Evolutionary conservation across 2,888 invertebrate genomes (phyloP), one percentile per base, ranked within the genome.

Genomic region (Branchellion lobata): DNA sequence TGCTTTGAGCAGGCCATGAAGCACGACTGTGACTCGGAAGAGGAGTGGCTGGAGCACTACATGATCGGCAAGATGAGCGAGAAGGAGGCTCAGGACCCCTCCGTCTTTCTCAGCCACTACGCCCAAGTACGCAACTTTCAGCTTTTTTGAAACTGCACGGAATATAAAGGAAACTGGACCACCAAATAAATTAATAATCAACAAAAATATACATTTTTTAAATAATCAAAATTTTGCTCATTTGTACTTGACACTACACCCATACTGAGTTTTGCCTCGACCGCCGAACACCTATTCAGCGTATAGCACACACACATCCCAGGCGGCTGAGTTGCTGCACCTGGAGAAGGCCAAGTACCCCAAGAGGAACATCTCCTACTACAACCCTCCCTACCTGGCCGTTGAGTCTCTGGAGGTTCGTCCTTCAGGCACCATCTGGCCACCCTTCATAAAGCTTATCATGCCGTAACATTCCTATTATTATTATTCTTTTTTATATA

Each of bases 31-130:
- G 95, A 95, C 31, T 68, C 76, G 1, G 77, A 68, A 85, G 96
- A 96, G 85, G 90, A 92, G 80, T 97, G 96, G 96, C 89, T 96
- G 51, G 92, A 93, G 85, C 93, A 94, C 87, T 96, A 96, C 86
- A 95, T 96, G 93, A 89, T 96, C n/a, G 96, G 95, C 0, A 97
- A 97, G 90, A 92, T 96, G 78, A 91, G 93, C 0, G 96, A 96
- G 87, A 97, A 96, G 81, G 91, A 91, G 81, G 92, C 92, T 83
- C 91, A 92, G 82, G 91, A 92, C 80, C 92, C 94, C 0, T 90
- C 90, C 21, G 89, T 91, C 33, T 94, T 92, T 87, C 89, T 96
- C 71, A 91, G 92, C 83, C 92, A 93, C 88, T 96, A 95, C 86
- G 89, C 91, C 84, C 91, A 91, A 87, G 92, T 91, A n/a, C 24